These are phyloP conservation scores for Grammomys surdaster DNA, from an alignment of 2,113 vertebrate genomes.

Conservation along the genomic window DNA sequence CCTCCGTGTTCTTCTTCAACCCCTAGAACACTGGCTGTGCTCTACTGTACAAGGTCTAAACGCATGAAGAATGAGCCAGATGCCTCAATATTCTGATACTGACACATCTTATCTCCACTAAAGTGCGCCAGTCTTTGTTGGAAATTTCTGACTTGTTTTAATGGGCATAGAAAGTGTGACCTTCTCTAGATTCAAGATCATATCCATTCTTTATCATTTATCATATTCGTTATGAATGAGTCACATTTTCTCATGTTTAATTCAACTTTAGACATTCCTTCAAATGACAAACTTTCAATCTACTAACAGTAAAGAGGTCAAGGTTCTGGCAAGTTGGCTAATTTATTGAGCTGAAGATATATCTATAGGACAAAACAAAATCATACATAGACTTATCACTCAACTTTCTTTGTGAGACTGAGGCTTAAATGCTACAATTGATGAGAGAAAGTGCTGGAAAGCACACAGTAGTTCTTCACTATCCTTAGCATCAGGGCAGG, in stretches of 20 bases:
- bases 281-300: neutral
- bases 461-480: neutral
- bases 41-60: neutral
- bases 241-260: neutral
- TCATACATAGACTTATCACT: accelerated
- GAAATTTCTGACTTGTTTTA: neutral
- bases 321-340: neutral
- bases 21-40: neutral
- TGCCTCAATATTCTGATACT: too few relatives aligned
- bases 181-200: neutral
- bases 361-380: neutral
- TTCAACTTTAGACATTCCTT: too few relatives aligned
- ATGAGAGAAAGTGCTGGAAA: accelerated
- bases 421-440: neutral
- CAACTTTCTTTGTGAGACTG: neutral
- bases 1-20: neutral
- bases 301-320: neutral
- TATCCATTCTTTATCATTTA: neutral
- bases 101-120: neutral
- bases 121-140: neutral
- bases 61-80: neutral
- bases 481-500: neutral
- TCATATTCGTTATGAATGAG: neutral
- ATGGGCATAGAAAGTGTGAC: neutral
- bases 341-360: neutral